These are phyloP conservation scores for Clarias batrachus DNA, from an alignment of 2,113 vertebrate species.

Conservation along the genomic window DNA sequence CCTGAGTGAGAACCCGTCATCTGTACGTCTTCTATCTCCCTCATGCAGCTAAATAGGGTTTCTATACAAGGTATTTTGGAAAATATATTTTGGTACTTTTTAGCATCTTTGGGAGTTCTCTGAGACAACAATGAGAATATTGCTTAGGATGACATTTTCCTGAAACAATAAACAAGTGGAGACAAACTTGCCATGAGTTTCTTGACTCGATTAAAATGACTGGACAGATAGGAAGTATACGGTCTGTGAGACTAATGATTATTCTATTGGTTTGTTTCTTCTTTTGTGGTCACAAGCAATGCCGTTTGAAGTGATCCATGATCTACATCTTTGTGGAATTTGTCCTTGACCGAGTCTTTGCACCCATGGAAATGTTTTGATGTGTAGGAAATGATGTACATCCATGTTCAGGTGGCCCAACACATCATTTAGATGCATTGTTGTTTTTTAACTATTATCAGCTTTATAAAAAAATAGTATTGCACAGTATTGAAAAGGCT, in stretches of 20 bases:
- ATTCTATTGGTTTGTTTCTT: background rate
- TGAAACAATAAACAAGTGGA: constrained; percentile 54
- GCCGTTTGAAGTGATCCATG: background rate
- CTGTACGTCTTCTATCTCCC: constrained; percentile 16
- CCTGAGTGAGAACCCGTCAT: background rate
- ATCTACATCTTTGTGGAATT: background rate
- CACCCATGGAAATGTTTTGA: background rate
- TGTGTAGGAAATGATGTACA: background rate
- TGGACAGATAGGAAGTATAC: background rate
- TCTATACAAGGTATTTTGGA: constrained; percentile 61
- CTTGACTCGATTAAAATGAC: constrained; percentile 10
- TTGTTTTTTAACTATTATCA: background rate
- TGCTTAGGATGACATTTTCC: constrained; percentile 51
- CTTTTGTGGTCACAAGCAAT: background rate
- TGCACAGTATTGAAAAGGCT: background rate
- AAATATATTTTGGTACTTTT: constrained; percentile 65
- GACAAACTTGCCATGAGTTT: constrained; percentile 22
- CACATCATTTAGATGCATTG: background rate
- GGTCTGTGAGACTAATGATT: background rate
- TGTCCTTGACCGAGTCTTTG: background rate
- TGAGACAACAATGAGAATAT: constrained; percentile 40
- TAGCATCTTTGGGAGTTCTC: constrained; percentile 54
- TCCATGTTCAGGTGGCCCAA: background rate
- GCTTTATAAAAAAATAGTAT: background rate
- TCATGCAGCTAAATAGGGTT: constrained; percentile 48